Conservation (phyloP, 2,797 vertebrate species). For the Aplochiton taeniatus region DNA sequence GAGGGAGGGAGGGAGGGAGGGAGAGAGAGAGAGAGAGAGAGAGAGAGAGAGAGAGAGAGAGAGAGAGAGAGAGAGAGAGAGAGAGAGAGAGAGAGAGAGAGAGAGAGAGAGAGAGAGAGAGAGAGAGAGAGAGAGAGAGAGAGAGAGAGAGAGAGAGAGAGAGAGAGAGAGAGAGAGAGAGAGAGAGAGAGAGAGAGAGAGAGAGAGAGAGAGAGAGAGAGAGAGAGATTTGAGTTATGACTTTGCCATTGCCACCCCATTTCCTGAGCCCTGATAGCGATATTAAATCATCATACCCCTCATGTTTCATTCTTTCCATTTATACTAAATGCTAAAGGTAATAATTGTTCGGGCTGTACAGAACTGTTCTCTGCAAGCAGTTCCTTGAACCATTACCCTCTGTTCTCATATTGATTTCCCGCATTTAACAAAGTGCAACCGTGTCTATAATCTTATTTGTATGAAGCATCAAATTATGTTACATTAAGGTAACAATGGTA, state of each 20-base stretch:
- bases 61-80: no score
- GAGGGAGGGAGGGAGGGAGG: no score
- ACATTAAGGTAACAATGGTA: not conserved
- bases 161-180: no score
- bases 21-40: no score
- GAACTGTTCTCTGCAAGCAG: slow-evolving; percentile 36
- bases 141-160: no score
- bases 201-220: no score
- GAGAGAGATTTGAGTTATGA: no score
- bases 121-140: no score
- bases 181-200: no score
- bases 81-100: no score
- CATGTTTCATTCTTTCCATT: slow-evolving; percentile 30
- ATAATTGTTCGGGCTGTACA: slow-evolving; percentile 18
- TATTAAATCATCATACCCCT: slow-evolving; percentile 24
- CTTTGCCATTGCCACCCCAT: slow-evolving; percentile 11
- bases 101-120: no score
- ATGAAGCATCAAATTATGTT: slow-evolving; percentile 23
- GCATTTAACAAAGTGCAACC: slow-evolving; percentile 42
- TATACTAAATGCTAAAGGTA: slow-evolving; percentile 38
- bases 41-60: no score
- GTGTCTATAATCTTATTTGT: slow-evolving; percentile 29
- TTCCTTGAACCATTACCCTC: slow-evolving; percentile 45
- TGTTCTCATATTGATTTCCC: slow-evolving; percentile 40
- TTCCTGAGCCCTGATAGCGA: slow-evolving; percentile 15